phyloP scores from a whole-genome alignment of 2,888 invertebrate species.

The Ceraclea dissimilis region DNA sequence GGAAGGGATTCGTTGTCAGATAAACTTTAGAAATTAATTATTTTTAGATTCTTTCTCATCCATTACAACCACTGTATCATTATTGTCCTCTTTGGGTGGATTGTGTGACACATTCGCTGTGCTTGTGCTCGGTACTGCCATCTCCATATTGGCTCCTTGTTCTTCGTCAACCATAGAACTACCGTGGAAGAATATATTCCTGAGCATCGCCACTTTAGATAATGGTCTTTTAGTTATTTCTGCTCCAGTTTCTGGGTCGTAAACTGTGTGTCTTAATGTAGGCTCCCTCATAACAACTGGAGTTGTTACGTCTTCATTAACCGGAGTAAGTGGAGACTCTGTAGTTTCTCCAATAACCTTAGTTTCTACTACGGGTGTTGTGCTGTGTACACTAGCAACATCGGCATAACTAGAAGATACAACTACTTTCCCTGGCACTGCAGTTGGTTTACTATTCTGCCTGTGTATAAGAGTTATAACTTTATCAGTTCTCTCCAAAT shows the following conservation, averaged over 20 bases:
- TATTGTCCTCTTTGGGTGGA: slow-evolving; percentile 16
- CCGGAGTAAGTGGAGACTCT: slow-evolving; percentile 21
- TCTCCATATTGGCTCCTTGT: not conserved
- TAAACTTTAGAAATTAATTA: no score
- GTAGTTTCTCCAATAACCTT: slow-evolving; percentile 2
- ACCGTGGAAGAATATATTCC: slow-evolving; percentile 48
- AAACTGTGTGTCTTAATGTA: slow-evolving; percentile 9
- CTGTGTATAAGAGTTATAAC: slow-evolving; percentile 22
- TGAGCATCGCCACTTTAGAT: slow-evolving; percentile 42
- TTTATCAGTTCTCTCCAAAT: slow-evolving; percentile 24
- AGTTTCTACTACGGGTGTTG: slow-evolving; percentile 13
- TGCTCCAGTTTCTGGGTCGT: slow-evolving; percentile 18
- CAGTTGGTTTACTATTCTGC: slow-evolving; percentile 13
- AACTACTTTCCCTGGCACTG: slow-evolving; percentile 11
- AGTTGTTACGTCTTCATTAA: slow-evolving; percentile 8
- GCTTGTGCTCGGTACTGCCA: slow-evolving; percentile 3
- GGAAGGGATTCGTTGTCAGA: no score
- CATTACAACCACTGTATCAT: slow-evolving; percentile 11
- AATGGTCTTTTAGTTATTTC: slow-evolving; percentile 35
- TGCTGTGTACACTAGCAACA: slow-evolving; percentile 18
- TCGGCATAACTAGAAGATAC: slow-evolving; percentile 22
- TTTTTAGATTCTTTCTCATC: slow-evolving; percentile 1
- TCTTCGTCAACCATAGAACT: slow-evolving; percentile 26
- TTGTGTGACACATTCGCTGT: not conserved
- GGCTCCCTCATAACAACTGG: slow-evolving; percentile 16